phyloP scores from a whole-genome alignment of 1,140 invertebrate genomes.

The Drosophila aff. region DNA sequence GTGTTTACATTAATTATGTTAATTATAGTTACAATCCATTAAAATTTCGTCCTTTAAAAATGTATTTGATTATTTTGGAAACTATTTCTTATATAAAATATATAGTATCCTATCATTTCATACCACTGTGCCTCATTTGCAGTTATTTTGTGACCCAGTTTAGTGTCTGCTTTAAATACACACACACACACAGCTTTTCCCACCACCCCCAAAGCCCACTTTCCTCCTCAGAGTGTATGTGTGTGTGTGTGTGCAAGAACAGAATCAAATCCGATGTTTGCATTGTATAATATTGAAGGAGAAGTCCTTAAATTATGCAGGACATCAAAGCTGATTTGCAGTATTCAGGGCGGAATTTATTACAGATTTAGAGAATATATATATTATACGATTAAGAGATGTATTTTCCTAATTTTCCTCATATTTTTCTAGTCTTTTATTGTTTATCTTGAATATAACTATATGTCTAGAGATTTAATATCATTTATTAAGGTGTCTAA shows the following conservation, averaged over 20 bases:
- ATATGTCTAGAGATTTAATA: neutral
- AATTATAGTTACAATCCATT: neutral
- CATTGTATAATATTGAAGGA: conserved; percentile 12
- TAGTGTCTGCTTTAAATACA: conserved; percentile 55
- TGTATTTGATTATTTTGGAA: neutral
- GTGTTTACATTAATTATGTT: neutral
- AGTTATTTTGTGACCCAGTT: conserved; percentile 73
- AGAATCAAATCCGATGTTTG: conserved; percentile 28
- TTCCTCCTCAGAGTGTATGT: neutral
- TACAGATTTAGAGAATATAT: neutral
- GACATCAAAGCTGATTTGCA: conserved; percentile 11
- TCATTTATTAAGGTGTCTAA: neutral
- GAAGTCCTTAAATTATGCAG: conserved; percentile 20
- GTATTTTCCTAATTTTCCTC: no score
- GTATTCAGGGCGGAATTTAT: neutral
- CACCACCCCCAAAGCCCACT: conserved; percentile 5
- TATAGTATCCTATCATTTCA: neutral
- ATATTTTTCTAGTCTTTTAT: neutral
- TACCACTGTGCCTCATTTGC: conserved; percentile 62
- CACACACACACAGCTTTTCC: conserved; percentile 14
- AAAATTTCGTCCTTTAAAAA: neutral
- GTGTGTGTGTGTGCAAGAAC: neutral
- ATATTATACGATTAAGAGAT: neutral
- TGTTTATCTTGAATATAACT: neutral
- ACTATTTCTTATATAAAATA: no score